Base-by-base conservation (phyloP, 2,888 invertebrate species). In the Stenchaetothrips biformis region DNA sequence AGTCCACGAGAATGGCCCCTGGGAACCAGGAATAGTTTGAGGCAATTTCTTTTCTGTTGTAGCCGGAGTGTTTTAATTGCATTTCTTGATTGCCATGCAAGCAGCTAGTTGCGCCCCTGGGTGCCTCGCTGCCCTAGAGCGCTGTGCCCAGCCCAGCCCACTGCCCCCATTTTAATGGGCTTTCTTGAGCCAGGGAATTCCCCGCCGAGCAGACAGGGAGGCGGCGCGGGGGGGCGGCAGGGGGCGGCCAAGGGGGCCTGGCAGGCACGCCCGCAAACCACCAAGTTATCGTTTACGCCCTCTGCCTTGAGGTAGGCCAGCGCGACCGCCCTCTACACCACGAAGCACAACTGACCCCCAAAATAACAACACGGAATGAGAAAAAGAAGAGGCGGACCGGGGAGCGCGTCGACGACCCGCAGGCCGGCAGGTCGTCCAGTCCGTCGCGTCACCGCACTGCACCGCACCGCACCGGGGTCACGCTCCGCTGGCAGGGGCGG, bases 161-260 rank as follows among this genome's bases (percentile, higher is more conserved):
- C 53, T 18, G n/a, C 21, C 67, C 21, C 67, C 25, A 25, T 74
- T 74, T 74, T 74, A 74, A 74, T 74, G 25, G 67, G 11, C n/a
- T 78, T 77, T 48, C 21, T 80, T 78, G 37, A 16, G 11, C 16
- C 21, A 13, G 47, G 21, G 48, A 27, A 78, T 27, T 74, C 80
- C 78, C 27, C 4, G 37, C 37, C 37, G 37, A 37, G 37, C 4
- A 37, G 37, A 37, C 37, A 92, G 83, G 90, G 90, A 16, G 90
- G 90, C 85, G 91, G 89, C 83, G 90, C 90, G 90, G 89, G 86
- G 86, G 86, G 74, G 83, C 86, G 0, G 86, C 87, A 77, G 27
- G 13, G 13, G 18, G 74, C 37, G 80, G 21, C n/a, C 77, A n/a
- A 80, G 81, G 47, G 67, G 78, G 48, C 48, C 79, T 6, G 80